Conservation (phyloP, 2,888 invertebrate genomes). For the Nipponacmea schrenckii region DNA sequence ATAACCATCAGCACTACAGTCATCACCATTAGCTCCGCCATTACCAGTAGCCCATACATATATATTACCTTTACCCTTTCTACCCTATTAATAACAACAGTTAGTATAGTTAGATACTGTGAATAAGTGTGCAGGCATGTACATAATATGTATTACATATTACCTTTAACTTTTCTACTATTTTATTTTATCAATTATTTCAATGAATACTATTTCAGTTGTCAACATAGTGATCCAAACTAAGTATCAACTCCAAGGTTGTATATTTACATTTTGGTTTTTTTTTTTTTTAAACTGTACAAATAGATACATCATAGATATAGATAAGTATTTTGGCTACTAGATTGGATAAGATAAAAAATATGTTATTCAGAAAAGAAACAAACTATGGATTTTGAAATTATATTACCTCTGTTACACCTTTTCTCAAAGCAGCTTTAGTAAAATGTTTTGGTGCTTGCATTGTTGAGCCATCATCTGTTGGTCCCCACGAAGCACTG, state of each 20-base stretch:
- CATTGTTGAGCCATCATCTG: constrained; percentile 86
- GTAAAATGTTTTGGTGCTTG: constrained; percentile 87
- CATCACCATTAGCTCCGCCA: constrained; percentile 59
- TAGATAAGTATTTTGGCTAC: no score
- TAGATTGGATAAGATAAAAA: no score
- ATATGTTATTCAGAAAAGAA: no score
- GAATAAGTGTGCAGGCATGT: not conserved
- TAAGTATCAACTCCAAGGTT: no score
- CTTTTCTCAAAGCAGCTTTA: constrained; percentile 78
- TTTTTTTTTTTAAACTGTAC: no score
- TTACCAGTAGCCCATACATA: constrained; percentile 67
- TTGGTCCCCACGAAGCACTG: constrained; percentile 77
- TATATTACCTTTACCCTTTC: constrained; percentile 57
- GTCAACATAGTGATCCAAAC: no score
- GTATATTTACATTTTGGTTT: no score
- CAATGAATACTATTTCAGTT: no score
- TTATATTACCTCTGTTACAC: constrained; percentile 75
- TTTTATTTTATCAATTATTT: no score
- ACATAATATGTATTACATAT: no score
- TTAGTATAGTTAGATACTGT: not conserved
- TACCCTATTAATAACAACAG: constrained; percentile 43
- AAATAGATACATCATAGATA: no score
- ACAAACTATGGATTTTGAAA: not conserved
- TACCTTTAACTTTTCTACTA: no score
- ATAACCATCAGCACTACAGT: constrained; percentile 65